Evolutionary conservation across 2,797 vertebrate genomes (phyloP).

Genomic region (Peromyscus eremicus): DNA sequence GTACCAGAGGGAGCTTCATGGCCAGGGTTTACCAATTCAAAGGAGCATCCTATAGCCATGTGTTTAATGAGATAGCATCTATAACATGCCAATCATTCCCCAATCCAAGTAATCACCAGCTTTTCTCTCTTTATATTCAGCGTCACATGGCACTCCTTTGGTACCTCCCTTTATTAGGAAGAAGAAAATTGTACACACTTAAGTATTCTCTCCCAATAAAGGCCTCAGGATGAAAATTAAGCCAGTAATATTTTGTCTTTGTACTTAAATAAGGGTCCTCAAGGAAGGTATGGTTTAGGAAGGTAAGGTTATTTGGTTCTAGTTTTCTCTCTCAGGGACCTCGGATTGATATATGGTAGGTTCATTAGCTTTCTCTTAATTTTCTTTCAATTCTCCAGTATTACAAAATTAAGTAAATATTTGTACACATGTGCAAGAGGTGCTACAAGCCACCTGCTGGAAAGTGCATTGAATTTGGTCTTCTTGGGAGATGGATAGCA

Average conservation of each 20-base stretch:
- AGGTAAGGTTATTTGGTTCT: not conserved
- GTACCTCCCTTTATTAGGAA: not conserved
- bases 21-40: not conserved
- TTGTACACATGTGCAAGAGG: not conserved
- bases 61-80: not conserved
- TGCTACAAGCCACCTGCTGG: slow-evolving; percentile 47
- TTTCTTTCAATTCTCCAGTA: not conserved
- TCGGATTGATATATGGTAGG: rapidly evolving
- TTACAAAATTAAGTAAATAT: slow-evolving; percentile 57
- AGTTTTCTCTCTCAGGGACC: slow-evolving; percentile 3
- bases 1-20: not conserved
- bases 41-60: not conserved
- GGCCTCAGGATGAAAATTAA: slow-evolving; percentile 17
- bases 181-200: not conserved
- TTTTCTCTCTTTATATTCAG: not conserved
- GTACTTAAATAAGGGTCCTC: not conserved
- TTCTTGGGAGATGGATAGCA: slow-evolving; percentile 61
- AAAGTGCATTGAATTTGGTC: not conserved
- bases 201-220: not conserved
- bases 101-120: not conserved
- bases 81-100: not conserved
- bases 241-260: not conserved
- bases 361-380: too few relatives aligned
- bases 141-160: not conserved
- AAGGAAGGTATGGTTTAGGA: not conserved